These are phyloP conservation scores for Exocentrus adspersus DNA, from an alignment of 2,888 invertebrate species.

Conservation along the genomic window DNA sequence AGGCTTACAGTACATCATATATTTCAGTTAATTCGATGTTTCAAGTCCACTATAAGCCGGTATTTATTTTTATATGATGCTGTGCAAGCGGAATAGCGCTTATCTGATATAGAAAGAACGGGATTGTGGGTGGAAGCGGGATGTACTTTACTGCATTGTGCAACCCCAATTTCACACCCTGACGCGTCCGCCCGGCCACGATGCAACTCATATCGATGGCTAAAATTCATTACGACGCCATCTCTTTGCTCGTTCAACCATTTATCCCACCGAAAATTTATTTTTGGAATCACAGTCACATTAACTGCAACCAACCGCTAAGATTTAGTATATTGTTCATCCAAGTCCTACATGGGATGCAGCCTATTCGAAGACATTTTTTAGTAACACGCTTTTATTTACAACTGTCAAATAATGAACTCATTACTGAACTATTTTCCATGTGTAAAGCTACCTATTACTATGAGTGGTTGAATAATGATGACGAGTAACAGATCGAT, in stretches of 20 bases:
- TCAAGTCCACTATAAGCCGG: constrained; percentile 57
- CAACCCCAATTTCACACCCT: constrained; percentile 62
- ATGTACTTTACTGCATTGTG: constrained; percentile 58
- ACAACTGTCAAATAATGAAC: too few species aligned
- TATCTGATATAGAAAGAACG: constrained; percentile 50
- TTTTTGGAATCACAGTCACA: constrained; percentile 14
- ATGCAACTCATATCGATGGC: constrained; percentile 61
- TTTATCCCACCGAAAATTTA: constrained; percentile 37
- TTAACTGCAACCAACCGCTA: not conserved
- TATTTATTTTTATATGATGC: constrained; percentile 60
- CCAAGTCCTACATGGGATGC: too few species aligned
- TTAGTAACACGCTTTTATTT: too few species aligned
- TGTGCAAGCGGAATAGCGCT: constrained; percentile 54
- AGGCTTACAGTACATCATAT: constrained; percentile 28
- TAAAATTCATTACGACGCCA: constrained; percentile 59
- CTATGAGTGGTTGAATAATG: too few species aligned
- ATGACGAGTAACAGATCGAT: too few species aligned
- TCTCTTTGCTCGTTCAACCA: constrained; percentile 48
- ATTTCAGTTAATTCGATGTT: constrained; percentile 49
- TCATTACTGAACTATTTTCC: too few species aligned
- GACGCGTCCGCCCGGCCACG: constrained; percentile 55
- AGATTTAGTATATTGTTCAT: too few species aligned
- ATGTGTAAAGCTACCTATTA: too few species aligned
- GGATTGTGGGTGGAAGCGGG: constrained; percentile 36
- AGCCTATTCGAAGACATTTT: too few species aligned